Percentiles rank a stretch among this genome's conserved stretches.
Conservation (phyloP, 2,113 vertebrate genomes). For the Myotis brandtii region DNA sequence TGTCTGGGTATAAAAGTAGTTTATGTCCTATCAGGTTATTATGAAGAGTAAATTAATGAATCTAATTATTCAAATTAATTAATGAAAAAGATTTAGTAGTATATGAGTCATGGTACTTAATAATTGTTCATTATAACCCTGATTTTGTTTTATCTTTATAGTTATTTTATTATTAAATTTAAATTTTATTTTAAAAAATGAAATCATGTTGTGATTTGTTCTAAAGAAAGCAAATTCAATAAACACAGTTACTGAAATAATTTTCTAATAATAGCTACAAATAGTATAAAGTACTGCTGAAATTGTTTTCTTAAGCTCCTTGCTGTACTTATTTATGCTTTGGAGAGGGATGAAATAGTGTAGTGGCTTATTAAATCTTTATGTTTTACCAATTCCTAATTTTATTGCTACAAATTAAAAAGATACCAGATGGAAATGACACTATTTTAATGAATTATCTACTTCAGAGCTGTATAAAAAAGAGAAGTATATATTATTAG, state of each 20-base stretch:
- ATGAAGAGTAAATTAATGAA: neutral
- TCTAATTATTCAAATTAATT: neutral
- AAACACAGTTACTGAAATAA: neutral
- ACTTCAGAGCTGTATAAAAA: neutral
- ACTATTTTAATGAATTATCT: conserved; percentile 27
- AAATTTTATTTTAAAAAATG: neutral
- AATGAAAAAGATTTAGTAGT: neutral
- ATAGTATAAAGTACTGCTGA: neutral
- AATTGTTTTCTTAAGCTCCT: neutral
- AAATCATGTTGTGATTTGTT: neutral
- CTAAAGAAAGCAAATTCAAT: neutral
- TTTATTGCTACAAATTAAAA: conserved; percentile 10
- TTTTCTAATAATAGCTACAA: neutral
- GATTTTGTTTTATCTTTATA: conserved; percentile 12
- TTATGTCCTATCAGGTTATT: neutral
- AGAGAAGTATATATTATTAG: neutral
- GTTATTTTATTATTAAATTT: neutral
- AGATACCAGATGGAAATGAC: neutral
- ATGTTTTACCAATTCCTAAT: neutral
- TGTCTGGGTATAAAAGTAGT: conserved; percentile 54
- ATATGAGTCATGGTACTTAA: neutral
- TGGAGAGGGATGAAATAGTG: neutral
- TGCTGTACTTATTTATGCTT: neutral
- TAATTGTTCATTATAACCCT: neutral
- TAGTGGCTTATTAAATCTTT: neutral